Evolutionary conservation across 2,888 invertebrate genomes (phyloP).

Genomic region (Deroplatys truncata): DNA sequence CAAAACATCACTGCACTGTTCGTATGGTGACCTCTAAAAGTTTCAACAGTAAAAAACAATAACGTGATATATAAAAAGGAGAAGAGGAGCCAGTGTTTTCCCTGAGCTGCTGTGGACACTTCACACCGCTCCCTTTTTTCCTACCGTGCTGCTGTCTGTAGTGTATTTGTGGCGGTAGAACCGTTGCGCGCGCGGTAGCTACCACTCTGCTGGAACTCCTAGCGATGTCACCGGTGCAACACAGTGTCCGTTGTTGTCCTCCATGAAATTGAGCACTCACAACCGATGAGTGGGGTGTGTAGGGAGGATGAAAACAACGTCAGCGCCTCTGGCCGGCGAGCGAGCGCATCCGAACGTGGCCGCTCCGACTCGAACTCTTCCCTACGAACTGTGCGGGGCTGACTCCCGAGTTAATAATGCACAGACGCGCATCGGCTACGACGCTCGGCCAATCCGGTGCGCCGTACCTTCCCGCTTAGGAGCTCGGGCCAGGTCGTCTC

Average conservation of each 20-base stretch:
- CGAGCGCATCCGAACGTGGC: background rate
- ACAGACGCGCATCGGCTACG: conserved; percentile 23
- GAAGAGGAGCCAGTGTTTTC: background rate
- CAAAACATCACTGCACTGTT: background rate
- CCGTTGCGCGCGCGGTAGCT: background rate
- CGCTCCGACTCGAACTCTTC: conserved; percentile 7
- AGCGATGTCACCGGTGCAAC: background rate
- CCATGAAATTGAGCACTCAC: background rate
- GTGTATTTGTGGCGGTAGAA: background rate
- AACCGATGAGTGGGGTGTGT: background rate
- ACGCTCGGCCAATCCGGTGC: conserved; percentile 24
- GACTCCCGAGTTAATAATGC: conserved; percentile 30
- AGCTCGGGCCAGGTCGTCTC: conserved; percentile 1
- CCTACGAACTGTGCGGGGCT: conserved; percentile 17
- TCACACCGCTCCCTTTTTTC: background rate
- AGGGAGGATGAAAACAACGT: background rate
- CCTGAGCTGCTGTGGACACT: background rate
- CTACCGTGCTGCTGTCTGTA: background rate
- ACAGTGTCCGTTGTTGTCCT: background rate
- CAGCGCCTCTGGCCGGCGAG: background rate
- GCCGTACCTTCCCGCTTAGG: conserved; percentile 26
- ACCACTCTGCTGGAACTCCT: background rate
- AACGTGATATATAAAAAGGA: background rate
- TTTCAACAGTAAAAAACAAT: background rate
- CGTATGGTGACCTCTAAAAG: background rate